A percentile compares a stretch with the other conserved stretches of the same genome.
These are phyloP conservation scores for Drosophila arawakana DNA, from an alignment of 1,140 invertebrate species.

Conservation along the genomic window DNA sequence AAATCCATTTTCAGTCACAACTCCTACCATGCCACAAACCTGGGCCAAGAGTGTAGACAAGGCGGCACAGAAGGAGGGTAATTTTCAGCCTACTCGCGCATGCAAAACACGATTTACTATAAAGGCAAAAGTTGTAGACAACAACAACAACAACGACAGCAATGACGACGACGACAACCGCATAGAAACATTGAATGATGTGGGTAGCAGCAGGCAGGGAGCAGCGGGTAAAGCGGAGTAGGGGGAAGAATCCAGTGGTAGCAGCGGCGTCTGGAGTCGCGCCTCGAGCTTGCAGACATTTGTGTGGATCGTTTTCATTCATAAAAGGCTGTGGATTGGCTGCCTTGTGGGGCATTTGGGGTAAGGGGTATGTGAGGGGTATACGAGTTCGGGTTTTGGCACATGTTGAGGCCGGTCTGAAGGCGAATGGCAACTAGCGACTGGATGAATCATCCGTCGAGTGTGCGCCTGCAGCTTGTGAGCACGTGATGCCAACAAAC, in stretches of 20 bases:
- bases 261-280: conserved; percentile 13
- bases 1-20: conserved; percentile 50
- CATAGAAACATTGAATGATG: conserved; percentile 30
- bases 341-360: background rate
- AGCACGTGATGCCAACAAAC: conserved; percentile 27
- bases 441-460: conserved; percentile 33
- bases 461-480: conserved; percentile 15
- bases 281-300: conserved; percentile 34
- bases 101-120: conserved; percentile 83
- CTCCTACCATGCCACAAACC: conserved; percentile 44
- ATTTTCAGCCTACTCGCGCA: conserved; percentile 72
- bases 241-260: background rate
- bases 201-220: background rate
- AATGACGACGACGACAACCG: conserved; percentile 32
- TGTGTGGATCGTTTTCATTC: conserved; percentile 61
- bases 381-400: conserved; percentile 56
- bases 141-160: conserved; percentile 17
- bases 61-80: background rate
- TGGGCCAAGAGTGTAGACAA: background rate
- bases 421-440: conserved; percentile 23
- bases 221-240: background rate
- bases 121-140: conserved; percentile 76
- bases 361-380: background rate
- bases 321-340: conserved; percentile 65
- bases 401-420: conserved; percentile 56